Base-by-base conservation (phyloP, 1,140 invertebrate genomes). In the Drosophila bocqueti region DNA sequence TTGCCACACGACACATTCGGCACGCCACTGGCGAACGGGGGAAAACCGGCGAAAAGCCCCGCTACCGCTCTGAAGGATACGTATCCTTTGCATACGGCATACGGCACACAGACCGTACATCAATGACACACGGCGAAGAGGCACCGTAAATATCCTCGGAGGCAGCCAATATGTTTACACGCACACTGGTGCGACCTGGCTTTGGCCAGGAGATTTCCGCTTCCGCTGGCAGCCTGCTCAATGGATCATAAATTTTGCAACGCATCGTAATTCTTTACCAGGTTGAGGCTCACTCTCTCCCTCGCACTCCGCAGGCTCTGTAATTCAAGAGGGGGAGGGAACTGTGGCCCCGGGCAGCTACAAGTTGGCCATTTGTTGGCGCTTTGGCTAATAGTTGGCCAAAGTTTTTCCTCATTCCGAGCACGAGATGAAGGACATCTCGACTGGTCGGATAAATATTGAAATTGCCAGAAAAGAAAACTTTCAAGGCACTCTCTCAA, bases 91-190 rank as follows among this genome's bases (percentile, higher is more conserved):
- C 83, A 86, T 89, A 77, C 42, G 38, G 46, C n/a, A 60, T 52
- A 52, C 68, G 55, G 69, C 46, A 50, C 60, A 66, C 47, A 66
- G 69, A 38, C 69, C 85, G 85, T 89, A 76, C 84, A 89, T 89
- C 85, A 89, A 85, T 90, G 84, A 89, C 84, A 90, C 81, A 84
- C 75, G 60, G 59, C 62, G 72, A 67, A 61, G 64, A 83, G 62
- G 54, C 50, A 49, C 75, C 84, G 78, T 85, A 89, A 85, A 89
- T 89, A 85, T 91, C 42, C 57, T 76, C 55, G 64, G 47, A 85
- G 74, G 77, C 81, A 89, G 85, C 85, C 84, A 89, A 89, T 89
- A 89, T 89, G 84, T 90, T 89, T 84, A 84, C 85, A 89, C 85
- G 85, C 85, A 90, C 85, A 89, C 78, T 38, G 31, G n/a, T 40